Conservation (phyloP, 2,113 vertebrate genomes). For the Platichthys flesus region DNA sequence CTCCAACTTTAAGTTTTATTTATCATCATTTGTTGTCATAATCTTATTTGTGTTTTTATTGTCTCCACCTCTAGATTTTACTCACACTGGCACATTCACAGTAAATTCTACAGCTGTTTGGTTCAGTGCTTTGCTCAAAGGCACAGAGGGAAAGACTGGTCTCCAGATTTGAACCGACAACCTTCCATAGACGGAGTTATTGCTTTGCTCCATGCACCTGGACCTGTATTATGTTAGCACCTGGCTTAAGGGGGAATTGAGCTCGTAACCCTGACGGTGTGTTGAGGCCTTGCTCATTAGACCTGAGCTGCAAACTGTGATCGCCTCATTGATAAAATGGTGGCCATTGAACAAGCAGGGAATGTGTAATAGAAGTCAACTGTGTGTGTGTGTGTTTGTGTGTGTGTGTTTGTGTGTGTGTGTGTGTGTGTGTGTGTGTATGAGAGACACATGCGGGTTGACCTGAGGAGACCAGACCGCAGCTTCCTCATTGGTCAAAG, state of each 20-base stretch:
- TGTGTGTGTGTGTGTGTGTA: slow-evolving; percentile 15
- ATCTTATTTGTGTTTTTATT: not conserved
- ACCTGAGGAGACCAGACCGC: slow-evolving; percentile 67
- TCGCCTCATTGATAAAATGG: slow-evolving; percentile 26
- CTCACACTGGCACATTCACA: too few relatives aligned
- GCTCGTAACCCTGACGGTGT: not conserved
- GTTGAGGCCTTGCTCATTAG: not conserved
- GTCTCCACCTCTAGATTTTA: too few relatives aligned
- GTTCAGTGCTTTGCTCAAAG: too few relatives aligned
- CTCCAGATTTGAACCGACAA: too few relatives aligned
- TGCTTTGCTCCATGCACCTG: too few relatives aligned
- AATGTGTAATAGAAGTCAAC: slow-evolving; percentile 1
- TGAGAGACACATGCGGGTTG: slow-evolving; percentile 54
- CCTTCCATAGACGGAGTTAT: too few relatives aligned
- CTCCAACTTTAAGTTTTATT: too few relatives aligned
- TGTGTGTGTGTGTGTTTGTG: slow-evolving; percentile 1
- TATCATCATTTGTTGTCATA: too few relatives aligned
- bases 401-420: slow-evolving; percentile 11
- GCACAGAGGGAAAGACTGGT: not conserved
- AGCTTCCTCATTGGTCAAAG: slow-evolving; percentile 70
- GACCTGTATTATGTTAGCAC: too few relatives aligned
- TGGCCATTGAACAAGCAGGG: slow-evolving; percentile 18
- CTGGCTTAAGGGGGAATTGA: not conserved
- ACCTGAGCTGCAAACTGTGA: not conserved
- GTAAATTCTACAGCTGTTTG: too few relatives aligned